Conservation (phyloP, 2,113 vertebrate genomes). For the Mobula birostris region DNA sequence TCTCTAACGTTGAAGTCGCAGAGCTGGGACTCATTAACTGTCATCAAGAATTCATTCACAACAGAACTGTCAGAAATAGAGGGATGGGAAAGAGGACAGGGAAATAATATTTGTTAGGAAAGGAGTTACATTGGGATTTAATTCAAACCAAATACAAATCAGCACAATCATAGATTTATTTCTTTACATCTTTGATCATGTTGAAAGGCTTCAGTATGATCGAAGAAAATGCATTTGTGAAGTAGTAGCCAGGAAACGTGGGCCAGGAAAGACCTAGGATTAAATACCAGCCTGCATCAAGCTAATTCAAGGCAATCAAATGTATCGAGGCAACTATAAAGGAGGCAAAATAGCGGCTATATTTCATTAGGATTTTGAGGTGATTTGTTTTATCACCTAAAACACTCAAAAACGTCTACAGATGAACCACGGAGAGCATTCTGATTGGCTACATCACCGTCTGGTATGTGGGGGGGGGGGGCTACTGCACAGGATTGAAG, state of each 20-base stretch:
- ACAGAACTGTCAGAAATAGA: background rate
- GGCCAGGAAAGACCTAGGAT: background rate
- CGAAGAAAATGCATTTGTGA: background rate
- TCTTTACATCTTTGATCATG: background rate
- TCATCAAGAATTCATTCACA: slow-evolving; percentile 15
- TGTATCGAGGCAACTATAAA: too few relatives aligned
- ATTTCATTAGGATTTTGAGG: too few relatives aligned
- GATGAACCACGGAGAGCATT: too few relatives aligned
- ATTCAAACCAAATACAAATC: background rate
- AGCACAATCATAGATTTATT: background rate
- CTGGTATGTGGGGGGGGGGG: too few relatives aligned
- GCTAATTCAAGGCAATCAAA: too few relatives aligned
- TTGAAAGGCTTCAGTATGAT: background rate
- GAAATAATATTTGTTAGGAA: background rate
- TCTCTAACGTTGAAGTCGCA: slow-evolving; percentile 3
- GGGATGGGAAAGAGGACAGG: too few relatives aligned
- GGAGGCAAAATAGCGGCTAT: too few relatives aligned
- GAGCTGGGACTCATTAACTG: background rate
- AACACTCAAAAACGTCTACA: too few relatives aligned
- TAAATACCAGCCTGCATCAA: background rate
- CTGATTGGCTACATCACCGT: too few relatives aligned
- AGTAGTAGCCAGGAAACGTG: background rate
- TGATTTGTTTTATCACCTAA: too few relatives aligned
- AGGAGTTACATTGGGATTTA: background rate
- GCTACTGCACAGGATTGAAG: too few relatives aligned